These are phyloP conservation scores for Dreissena rostriformis DNA, from an alignment of 1,140 invertebrate genomes.

Conservation along the genomic window DNA sequence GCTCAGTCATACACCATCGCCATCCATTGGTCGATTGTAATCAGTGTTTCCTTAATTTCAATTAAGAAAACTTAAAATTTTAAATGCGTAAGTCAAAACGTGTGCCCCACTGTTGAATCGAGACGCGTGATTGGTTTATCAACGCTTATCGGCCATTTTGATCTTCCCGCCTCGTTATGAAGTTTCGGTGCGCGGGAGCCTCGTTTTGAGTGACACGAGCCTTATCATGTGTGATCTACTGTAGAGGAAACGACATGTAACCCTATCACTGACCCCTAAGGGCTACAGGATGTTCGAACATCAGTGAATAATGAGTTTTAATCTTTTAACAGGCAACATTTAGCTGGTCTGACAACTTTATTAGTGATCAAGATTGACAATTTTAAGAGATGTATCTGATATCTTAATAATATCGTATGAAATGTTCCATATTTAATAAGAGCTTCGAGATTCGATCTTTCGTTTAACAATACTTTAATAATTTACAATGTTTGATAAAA, in stretches of 20 bases:
- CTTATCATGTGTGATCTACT: conserved; percentile 18
- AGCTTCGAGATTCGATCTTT: neutral
- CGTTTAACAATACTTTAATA: neutral
- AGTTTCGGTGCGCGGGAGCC: conserved; percentile 4
- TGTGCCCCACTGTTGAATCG: conserved; percentile 15
- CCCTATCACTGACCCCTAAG: conserved; percentile 7
- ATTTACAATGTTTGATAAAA: neutral
- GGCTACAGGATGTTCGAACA: conserved; percentile 31
- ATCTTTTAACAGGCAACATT: conserved; percentile 23
- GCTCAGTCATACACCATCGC: neutral
- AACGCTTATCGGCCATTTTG: neutral
- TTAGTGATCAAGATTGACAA: conserved; percentile 21
- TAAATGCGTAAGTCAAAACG: conserved; percentile 1
- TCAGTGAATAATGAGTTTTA: conserved; percentile 28
- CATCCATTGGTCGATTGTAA: conserved; percentile 27
- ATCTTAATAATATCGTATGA: neutral
- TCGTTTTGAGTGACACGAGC: conserved; percentile 6
- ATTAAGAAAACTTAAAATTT: conserved; percentile 17
- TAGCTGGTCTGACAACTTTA: conserved; percentile 43
- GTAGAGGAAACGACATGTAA: too few species aligned
- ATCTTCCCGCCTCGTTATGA: conserved; percentile 23
- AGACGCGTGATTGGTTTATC: conserved; percentile 8
- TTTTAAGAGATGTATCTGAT: neutral
- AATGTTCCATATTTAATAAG: neutral
- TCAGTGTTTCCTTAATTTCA: conserved; percentile 21